These are phyloP conservation scores for Philantomba maxwellii DNA, from an alignment of 2,113 vertebrate species.

Conservation along the genomic window DNA sequence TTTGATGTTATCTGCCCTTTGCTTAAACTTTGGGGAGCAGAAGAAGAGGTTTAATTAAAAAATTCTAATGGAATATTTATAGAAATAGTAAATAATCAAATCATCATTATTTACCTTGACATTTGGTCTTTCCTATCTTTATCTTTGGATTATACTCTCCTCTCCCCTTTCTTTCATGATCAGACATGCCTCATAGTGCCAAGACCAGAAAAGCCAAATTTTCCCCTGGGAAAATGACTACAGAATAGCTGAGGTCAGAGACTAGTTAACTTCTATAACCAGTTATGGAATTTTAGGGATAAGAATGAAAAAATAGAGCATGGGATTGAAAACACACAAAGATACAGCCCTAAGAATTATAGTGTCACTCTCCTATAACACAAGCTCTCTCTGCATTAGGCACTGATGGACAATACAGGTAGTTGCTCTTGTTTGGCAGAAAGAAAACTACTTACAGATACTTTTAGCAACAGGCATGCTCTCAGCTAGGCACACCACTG, in stretches of 20 bases:
- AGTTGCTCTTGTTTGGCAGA: neutral
- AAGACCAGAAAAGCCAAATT: neutral
- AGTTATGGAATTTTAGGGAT: neutral
- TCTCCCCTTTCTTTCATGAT: neutral
- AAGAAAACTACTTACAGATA: neutral
- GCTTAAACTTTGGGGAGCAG: neutral
- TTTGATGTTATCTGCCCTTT: neutral
- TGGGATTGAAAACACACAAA: neutral
- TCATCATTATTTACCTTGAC: slow-evolving; percentile 30
- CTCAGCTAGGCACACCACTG: neutral
- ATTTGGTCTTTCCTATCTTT: slow-evolving; percentile 18
- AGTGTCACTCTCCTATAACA: neutral
- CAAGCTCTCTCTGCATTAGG: neutral
- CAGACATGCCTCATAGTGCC: neutral
- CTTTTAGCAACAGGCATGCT: neutral
- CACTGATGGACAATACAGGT: neutral
- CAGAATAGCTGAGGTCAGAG: neutral
- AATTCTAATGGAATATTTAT: slow-evolving; percentile 29
- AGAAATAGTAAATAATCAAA: slow-evolving; percentile 34
- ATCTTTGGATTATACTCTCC: neutral
- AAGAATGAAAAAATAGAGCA: neutral
- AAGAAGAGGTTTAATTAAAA: neutral
- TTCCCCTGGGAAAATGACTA: neutral
- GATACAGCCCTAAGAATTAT: neutral
- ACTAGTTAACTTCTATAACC: neutral